Evolutionary conservation across 1,140 invertebrate species (phyloP).

Genomic region (Ostrea edulis): DNA sequence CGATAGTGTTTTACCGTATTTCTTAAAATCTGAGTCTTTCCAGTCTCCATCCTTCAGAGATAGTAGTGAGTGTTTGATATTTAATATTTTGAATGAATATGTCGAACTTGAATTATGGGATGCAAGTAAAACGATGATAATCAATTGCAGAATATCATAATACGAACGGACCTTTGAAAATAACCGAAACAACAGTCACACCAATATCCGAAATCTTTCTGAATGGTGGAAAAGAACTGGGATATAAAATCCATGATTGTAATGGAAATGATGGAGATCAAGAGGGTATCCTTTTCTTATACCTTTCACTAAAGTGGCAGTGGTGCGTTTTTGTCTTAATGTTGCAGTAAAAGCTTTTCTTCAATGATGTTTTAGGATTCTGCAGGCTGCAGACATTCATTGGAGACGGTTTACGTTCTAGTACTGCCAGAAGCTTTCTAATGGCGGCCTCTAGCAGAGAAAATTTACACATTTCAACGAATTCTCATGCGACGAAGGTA

Average conservation of each 20-base stretch:
- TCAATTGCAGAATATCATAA: constrained; percentile 30
- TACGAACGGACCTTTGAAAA: constrained; percentile 43
- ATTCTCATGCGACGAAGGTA: constrained; percentile 64
- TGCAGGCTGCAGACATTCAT: constrained; percentile 60
- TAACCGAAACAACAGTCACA: constrained; percentile 27
- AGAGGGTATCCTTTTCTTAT: constrained; percentile 21
- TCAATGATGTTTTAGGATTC: constrained; percentile 17
- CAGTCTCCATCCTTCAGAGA: not conserved
- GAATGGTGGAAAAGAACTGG: constrained; percentile 56
- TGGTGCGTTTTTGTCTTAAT: not conserved
- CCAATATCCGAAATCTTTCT: constrained; percentile 47
- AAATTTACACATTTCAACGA: constrained; percentile 69
- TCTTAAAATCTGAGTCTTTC: constrained; percentile 76
- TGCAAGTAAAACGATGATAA: not conserved
- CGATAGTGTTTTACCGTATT: constrained; percentile 90
- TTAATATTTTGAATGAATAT: not conserved
- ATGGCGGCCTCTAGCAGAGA: constrained; percentile 58
- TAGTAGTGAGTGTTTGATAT: constrained; percentile 11
- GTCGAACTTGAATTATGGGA: not conserved
- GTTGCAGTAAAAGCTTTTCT: not conserved
- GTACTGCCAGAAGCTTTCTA: constrained; percentile 68
- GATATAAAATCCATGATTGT: constrained; percentile 61
- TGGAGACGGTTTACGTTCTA: constrained; percentile 65
- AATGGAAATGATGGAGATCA: constrained; percentile 62
- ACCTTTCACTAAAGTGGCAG: not conserved